A percentile compares a stretch with the other conserved stretches of the same genome.
Conservation (phyloP, 2,113 vertebrate species). For the Tapirus terrestris region DNA sequence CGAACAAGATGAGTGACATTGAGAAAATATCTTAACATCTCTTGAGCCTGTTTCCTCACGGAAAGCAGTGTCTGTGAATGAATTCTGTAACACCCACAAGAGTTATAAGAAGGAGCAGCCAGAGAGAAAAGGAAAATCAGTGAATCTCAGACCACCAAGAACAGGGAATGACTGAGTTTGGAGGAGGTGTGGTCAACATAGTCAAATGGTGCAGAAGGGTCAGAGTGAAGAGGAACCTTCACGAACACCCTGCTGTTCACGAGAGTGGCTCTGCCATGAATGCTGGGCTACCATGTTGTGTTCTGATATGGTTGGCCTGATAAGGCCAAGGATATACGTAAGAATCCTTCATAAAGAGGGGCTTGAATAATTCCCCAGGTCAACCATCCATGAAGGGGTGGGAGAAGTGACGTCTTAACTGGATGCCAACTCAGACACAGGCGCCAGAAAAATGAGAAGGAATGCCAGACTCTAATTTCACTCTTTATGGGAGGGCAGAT, state of each 20-base stretch:
- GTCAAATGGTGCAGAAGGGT: not conserved
- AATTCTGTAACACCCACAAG: not conserved
- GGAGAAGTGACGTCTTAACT: not conserved
- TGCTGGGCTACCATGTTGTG: not conserved
- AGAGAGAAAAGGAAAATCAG: not conserved
- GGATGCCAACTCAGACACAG: not conserved
- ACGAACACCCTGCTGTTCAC: too few relatives aligned
- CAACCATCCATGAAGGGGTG: not conserved
- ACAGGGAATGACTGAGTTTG: not conserved
- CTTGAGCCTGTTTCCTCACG: not conserved
- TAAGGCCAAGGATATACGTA: not conserved
- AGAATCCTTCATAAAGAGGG: not conserved
- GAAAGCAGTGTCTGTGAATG: not conserved
- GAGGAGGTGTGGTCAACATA: fast-evolving
- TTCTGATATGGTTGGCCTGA: not conserved
- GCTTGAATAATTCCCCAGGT: not conserved
- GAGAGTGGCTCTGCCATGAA: not conserved
- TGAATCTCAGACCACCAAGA: not conserved
- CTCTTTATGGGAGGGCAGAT: not conserved
- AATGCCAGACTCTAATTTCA: not conserved
- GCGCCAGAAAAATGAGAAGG: not conserved
- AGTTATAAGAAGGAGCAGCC: not conserved
- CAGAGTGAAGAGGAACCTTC: not conserved
- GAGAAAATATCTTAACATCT: not conserved
- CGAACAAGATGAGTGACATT: not conserved